Base-by-base conservation (phyloP, 1,140 invertebrate genomes). In the Chelonus insularis region DNA sequence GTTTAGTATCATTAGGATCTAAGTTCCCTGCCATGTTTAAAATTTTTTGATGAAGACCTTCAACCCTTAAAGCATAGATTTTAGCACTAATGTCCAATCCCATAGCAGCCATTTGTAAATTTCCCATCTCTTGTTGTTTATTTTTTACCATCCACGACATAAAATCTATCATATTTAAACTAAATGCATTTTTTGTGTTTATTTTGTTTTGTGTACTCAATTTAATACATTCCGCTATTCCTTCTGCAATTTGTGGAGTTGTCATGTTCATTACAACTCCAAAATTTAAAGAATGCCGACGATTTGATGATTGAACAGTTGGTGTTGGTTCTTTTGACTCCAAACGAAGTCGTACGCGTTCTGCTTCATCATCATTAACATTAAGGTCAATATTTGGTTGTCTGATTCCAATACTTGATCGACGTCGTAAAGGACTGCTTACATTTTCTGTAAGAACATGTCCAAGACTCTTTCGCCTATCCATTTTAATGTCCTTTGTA, bases 141-240 rank as follows among this genome's bases (percentile, higher is more conserved):
- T 87, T 85, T 41, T 86, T 84, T 21, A 91, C 68, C 82, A 91
- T 86, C 16, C 88, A 86, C 4, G 86, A 83, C 86, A 95, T 89
- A 67, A 89, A 90, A 72, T 94, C 92, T 69, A 94, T 94, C 32
- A 94, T 83, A 71, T 92, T 87, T 1, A 94, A 79, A 65, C 86
- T 88, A 83, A 93, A 95, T 1, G 91, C 92, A 86, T 94, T 94
- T 73, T 92, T 92, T 14, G 85, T 82, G 69, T 86, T 94, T 62
- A 94, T 93, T 89, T 93, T 92, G 50, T 88, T 88, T 73, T 87
- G 85, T 1, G 84, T 72, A 51, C 81, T 85, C 0, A 89, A 69
- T 64, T 88, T 85, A 47, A 89, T 86, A 67, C 87, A 89, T 12
- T 83, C 81, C 6, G 79, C 71, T 67, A 87, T 86, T 62, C 84